Evolutionary conservation across 1,140 invertebrate genomes (phyloP).

Genomic region (Papilio machaon): DNA sequence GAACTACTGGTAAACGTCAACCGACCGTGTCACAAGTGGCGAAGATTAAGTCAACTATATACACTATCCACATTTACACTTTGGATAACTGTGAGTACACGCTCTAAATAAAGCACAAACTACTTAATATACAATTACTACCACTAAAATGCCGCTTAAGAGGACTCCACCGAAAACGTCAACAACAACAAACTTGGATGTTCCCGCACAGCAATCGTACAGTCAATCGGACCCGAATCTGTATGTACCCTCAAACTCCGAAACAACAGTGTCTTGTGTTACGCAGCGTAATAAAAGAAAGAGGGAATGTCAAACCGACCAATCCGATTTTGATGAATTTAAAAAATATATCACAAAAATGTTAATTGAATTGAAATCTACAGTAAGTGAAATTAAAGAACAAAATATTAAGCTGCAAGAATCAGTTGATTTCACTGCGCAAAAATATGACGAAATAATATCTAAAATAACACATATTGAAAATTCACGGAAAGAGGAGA

Average conservation of each 20-base stretch:
- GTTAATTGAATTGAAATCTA: background rate
- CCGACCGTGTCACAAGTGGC: background rate
- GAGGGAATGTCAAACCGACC: background rate
- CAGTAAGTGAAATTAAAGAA: background rate
- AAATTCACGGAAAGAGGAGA: background rate
- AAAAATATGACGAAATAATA: slow-evolving; percentile 37
- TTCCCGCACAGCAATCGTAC: background rate
- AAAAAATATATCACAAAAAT: background rate
- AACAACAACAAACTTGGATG: background rate
- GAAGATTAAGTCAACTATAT: background rate
- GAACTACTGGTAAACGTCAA: background rate
- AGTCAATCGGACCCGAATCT: slow-evolving; percentile 1
- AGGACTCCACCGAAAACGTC: background rate
- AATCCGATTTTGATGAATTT: background rate
- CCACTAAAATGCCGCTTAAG: background rate
- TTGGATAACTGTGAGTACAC: background rate
- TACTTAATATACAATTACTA: background rate
- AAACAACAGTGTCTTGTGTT: background rate
- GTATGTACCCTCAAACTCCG: background rate
- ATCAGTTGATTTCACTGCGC: slow-evolving; percentile 26
- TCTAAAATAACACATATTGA: slow-evolving; percentile 12
- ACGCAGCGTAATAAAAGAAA: background rate
- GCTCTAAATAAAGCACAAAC: background rate
- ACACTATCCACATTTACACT: background rate
- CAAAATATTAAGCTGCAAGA: background rate